Base-by-base conservation (phyloP, 2,797 vertebrate genomes). In the Podarcis siculus region DNA sequence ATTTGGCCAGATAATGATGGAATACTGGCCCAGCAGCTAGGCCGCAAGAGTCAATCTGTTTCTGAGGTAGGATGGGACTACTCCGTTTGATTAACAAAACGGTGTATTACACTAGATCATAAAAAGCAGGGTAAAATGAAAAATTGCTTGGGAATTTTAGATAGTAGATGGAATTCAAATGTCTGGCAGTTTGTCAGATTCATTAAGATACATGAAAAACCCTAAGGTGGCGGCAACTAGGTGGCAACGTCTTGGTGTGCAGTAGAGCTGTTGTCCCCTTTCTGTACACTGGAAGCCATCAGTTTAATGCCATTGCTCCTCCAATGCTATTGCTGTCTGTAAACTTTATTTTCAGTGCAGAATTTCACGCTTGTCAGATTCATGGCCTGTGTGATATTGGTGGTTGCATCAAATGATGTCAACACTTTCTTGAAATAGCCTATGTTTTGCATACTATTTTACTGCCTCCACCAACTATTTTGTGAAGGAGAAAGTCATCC, bases 391-490 rank as follows among this genome's bases (percentile, higher is more conserved):
- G 77, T 73, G 78, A 81, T 80, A 73, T 37, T 87, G 66, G 78
- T 81, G 78, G 72, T 73, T 15, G 3, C 66, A 87, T 87, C 77
- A 87, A 81, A 81, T 64, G 35, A 17, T 87, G 86, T 81, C 79
- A 87, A 64, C 69, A 73, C 78, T 42, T 87, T 23, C 67, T 81
- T 80, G 67, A 81, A 87, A 81, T 87, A 87, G 30, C 86, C 55
- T 42, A 10, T 61, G 35, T 61, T 87, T 87, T 87, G 79, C 35
- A 81, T 81, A 75, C 72, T 64, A 25, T 25, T 73, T 73, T 81
- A 73, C 35, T 87, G 49, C 79, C 69, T 64, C 25, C 30, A 8
- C 13, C 37, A 64, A 81, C 79, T 25, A 8, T 87, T 81, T 71
- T 42, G n/a, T 58, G 12, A 4, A 19, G 1, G 85, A 55, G 30